Evolutionary conservation across 2,797 vertebrate genomes (phyloP), one percentile per base, ranked within the genome.

Genomic region (Hippoglossus hippoglossus): DNA sequence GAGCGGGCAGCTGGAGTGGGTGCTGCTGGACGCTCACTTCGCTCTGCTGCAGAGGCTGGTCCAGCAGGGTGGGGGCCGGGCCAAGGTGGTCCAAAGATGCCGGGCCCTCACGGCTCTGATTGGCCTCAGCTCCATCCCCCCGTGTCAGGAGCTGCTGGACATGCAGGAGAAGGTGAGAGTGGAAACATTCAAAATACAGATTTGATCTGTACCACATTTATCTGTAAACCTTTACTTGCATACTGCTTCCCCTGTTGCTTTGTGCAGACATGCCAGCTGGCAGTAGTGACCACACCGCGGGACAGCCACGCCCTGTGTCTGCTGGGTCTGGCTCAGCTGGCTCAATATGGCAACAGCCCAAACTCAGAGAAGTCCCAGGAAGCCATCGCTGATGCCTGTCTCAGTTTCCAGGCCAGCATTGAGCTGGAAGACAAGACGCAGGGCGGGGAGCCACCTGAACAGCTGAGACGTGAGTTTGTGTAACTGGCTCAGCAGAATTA

Each of bases 391-490:
- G 75, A 92, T 3, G 87, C 92, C 59, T 72, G 87, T 58, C 88
- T 93, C 72, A 92, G 91, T 87, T 92, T 94, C 82, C 86, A 87
- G 86, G 92, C 91, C 75, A 94, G 92, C 82, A 92, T 94, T 4
- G 84, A 82, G 63, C 71, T 94, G 71, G 93, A 94, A 67, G 65
- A 81, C 56, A 75, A 71, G 66, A 59, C 79, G 67, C 79, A 85
- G 63, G 73, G 56, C 1, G 89, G 93, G 75, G 72, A 84, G 16
- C 73, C 92, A 18, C 89, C 75, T 12, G 65, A 75, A n/a, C 88
- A 90, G 67, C 81, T 95, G 47, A 82, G 52, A 72, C 87, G 93
- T 94, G 87, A 91, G 87, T 80, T 28, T 57, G 4, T 18, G 18
- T 22, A 16, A 47, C 19, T 54, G 22, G 11, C 16, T n/a, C 41